These are phyloP conservation scores for Carduelis carduelis DNA, from an alignment of 2,797 vertebrate genomes.

Conservation along the genomic window DNA sequence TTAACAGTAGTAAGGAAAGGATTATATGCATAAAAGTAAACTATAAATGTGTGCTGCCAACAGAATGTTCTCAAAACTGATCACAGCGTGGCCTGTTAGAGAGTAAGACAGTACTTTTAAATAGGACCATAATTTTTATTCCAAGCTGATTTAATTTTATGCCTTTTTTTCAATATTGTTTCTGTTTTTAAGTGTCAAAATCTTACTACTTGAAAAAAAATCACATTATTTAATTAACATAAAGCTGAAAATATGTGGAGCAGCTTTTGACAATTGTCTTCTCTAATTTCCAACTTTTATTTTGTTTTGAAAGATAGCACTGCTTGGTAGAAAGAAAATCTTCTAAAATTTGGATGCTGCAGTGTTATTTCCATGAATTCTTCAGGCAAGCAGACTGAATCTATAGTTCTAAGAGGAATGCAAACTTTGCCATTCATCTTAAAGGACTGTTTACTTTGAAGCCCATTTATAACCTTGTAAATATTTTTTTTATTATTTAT, in stretches of 20 bases:
- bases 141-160: not conserved
- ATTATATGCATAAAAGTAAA: not conserved
- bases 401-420: constrained; percentile 9
- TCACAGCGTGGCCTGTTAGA: not conserved
- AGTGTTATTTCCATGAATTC: not conserved
- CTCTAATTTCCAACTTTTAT: not conserved
- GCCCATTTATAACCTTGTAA: not conserved
- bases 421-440: not conserved
- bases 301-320: not conserved
- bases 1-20: not conserved
- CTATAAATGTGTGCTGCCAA: not conserved
- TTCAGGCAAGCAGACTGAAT: constrained; percentile 8
- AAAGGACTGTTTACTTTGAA: constrained; percentile 31
- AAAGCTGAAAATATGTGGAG: not conserved
- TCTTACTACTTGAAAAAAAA: not conserved
- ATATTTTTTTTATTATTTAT: not conserved
- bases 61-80: not conserved
- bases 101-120: not conserved
- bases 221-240: not conserved
- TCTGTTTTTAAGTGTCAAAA: not conserved
- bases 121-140: not conserved
- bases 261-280: not conserved
- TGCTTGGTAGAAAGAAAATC: not conserved
- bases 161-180: not conserved
- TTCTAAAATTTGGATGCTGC: not conserved